A percentile compares a stretch with the other conserved stretches of the same genome.
These are phyloP conservation scores for Dysdera silvatica DNA, from an alignment of 1,140 invertebrate genomes.

Conservation along the genomic window DNA sequence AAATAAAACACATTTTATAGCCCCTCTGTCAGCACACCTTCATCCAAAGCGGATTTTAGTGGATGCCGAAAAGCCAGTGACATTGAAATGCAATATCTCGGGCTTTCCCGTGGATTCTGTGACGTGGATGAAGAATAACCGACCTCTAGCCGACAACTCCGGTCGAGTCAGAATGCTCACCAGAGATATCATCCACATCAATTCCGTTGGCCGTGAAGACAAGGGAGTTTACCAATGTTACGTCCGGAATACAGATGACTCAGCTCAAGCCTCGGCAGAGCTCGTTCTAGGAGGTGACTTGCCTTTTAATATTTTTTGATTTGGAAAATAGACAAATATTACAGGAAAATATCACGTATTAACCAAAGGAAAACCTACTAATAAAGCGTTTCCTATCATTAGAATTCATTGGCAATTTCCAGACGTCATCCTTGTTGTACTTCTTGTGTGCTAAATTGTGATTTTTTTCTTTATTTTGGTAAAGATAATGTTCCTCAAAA, in stretches of 20 bases:
- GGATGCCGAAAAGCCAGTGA: conserved; percentile 50
- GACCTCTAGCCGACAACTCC: conserved; percentile 53
- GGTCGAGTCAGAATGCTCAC: conserved; percentile 36
- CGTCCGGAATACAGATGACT: conserved; percentile 72
- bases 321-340: too few relatives aligned
- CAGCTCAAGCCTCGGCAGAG: conserved; percentile 72
- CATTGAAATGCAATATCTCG: conserved; percentile 32
- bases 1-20: conserved; percentile 11
- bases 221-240: conserved; percentile 85
- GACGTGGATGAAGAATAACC: conserved; percentile 59
- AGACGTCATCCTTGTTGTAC: too few relatives aligned
- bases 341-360: too few relatives aligned
- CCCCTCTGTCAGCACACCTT: conserved; percentile 26
- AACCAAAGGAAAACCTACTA: too few relatives aligned
- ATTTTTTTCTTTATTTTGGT: too few relatives aligned
- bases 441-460: too few relatives aligned
- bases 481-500: too few relatives aligned
- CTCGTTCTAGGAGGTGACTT: conserved; percentile 72
- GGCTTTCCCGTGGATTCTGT: conserved; percentile 32
- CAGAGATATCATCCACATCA: conserved; percentile 52
- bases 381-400: too few relatives aligned
- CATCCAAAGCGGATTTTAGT: conserved; percentile 29
- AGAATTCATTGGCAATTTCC: too few relatives aligned
- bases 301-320: too few relatives aligned
- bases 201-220: conserved; percentile 63